Evolutionary conservation across 2,797 vertebrate species (phyloP), one percentile per base, ranked within the genome.

Genomic region (Parotocinclus haroldoi): DNA sequence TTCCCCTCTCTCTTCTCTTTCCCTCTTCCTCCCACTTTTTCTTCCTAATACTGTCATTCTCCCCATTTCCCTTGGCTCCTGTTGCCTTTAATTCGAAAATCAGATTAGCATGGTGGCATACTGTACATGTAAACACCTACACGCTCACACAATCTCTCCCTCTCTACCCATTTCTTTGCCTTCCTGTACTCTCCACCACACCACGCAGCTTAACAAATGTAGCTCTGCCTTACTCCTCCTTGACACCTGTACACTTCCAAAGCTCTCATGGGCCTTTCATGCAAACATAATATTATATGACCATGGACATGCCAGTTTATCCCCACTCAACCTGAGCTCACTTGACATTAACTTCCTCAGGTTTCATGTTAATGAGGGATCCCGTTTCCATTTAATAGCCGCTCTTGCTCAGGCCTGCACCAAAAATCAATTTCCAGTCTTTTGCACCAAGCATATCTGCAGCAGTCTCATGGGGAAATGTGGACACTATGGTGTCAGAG

Each of bases 341-440:
- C 68, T 73, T 72, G 68, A 75, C 80, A 80, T 81, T 81, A 78
- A 80, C 68, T 81, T 78, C 51, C 80, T 82, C 76, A 61, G 76
- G 75, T 83, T 82, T 81, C 80, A 78, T 76, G 79, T 75, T 82
- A 80, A 81, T 82, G 82, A 81, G 75, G 73, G 76, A 78, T 81
- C 70, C 71, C 80, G 73, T 82, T 76, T 66, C 78, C 52, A 45
- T 66, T 75, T 82, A 82, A 83, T 80, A 79, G 79, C 76, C 49
- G 66, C 59, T 60, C 58, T 58, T 58, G 65, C 73, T 76, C 50
- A 46, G 74, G 56, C 65, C 73, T 57, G 65, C 66, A 56, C 77
- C 65, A 63, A 77, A 83, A 83, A 83, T 83, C 81, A 80, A 83
- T 83, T 78, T 79, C 61, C 74, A 79, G 81, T 78, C 76, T 77